phyloP scores from a whole-genome alignment of 2,797 vertebrate species.

The Accipiter superciliosus region DNA sequence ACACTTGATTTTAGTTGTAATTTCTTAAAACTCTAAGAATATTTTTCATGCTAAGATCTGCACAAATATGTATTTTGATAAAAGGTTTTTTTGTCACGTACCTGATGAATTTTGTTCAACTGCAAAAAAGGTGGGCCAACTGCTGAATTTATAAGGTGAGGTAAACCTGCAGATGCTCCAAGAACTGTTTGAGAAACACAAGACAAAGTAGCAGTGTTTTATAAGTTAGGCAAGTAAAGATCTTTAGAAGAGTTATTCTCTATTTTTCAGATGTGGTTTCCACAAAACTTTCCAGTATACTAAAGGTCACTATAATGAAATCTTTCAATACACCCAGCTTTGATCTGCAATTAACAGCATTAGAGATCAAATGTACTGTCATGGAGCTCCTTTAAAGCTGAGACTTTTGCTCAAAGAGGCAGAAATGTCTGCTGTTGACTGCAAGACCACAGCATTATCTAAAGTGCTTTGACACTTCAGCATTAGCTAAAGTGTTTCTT shows the following conservation, averaged over 20 bases:
- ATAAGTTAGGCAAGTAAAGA: neutral
- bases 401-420: neutral
- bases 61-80: neutral
- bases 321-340: neutral
- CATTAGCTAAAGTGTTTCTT: neutral
- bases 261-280: neutral
- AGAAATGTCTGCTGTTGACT: neutral
- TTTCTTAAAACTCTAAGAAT: neutral
- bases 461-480: neutral
- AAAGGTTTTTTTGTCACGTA: conserved; percentile 43
- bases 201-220: neutral
- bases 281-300: no score
- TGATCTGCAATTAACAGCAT: neutral
- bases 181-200: conserved; percentile 67
- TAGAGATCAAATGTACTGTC: neutral
- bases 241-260: neutral
- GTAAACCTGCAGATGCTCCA: conserved; percentile 69
- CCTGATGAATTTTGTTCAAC: conserved; percentile 93
- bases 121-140: conserved; percentile 88
- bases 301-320: neutral
- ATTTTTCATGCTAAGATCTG: neutral
- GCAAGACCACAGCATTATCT: neutral
- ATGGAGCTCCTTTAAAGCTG: neutral
- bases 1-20: neutral
- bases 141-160: conserved; percentile 78